phyloP scores from a whole-genome alignment of 2,113 vertebrate genomes.

The Rhizomys pruinosus region DNA sequence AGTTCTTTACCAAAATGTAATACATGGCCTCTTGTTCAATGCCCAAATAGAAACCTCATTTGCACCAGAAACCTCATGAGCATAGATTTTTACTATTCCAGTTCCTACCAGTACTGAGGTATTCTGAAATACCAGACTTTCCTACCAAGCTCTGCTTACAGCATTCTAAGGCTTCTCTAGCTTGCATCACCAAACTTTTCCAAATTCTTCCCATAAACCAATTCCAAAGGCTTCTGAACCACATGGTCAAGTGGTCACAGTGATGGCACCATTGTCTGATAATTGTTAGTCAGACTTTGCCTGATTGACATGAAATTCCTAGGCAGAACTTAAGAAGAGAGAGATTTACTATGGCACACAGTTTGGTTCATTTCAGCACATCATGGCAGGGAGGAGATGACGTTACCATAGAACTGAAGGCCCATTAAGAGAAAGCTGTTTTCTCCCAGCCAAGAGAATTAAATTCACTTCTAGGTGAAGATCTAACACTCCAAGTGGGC shows the following conservation, averaged over 20 bases:
- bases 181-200: neutral
- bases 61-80: neutral
- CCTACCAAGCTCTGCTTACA: neutral
- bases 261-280: no score
- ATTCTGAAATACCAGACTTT: neutral
- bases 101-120: neutral
- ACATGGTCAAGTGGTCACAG: no score
- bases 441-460: neutral
- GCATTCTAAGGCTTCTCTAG: no score
- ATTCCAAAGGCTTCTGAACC: no score
- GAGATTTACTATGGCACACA: no score
- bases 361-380: no score
- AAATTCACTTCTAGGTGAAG: neutral
- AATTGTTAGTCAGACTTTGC: no score
- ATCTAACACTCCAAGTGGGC: neutral
- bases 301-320: no score
- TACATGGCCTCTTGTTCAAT: neutral
- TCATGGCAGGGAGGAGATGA: no score
- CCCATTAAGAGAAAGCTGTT: no score
- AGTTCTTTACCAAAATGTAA: neutral
- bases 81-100: neutral
- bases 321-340: no score
- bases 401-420: no score
- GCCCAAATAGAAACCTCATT: neutral
- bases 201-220: neutral